Base-by-base conservation (phyloP, 2,113 vertebrate species). In the Phalacrocorax carbo region DNA sequence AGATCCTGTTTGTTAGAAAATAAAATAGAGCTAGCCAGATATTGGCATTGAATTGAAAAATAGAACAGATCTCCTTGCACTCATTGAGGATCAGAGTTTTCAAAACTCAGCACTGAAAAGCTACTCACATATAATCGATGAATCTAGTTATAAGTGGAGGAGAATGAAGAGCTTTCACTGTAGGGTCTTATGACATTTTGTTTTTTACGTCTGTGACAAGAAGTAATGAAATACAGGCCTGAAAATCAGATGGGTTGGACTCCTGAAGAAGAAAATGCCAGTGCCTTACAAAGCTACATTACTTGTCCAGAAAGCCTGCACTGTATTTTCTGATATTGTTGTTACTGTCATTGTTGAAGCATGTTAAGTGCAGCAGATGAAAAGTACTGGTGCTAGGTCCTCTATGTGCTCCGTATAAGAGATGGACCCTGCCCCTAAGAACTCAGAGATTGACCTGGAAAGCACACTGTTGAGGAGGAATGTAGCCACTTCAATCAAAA, bases 41-140 rank as follows among this genome's bases (percentile, higher is more conserved):
- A 73, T 3, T 25, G 44, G 30, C 27, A 78, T 6, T 60, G 58
- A 73, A 69, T 9, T 11, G 55, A 78, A 61, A 60, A 90, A 68
- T 1, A 54, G 34, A 91, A 49, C 13, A n/a, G 15, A 64, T 23
- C 26, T 64, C 30, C 73, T 23, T 70, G 54, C 18, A 44, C 18
- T 40, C 48, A 26, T 3, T 21, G 57, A 40, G 29, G 18, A 40
- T 16, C 2, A n/a, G 16, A 44, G 21, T 68, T 79, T 82, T 42
- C 58, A 72, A 60, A 93, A 51, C 26, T 73, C 44, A 60, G 29
- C 36, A 34, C 66, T 52, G 65, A 49, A 69, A 89, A 64, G 29
- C 44, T 42, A 4, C 7, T 44, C 4, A 5, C 16, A 13, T 21
- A 40, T 29, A 1, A 1, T 2, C 49, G 55, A 9, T 27, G 3